Evolutionary conservation across 1,140 invertebrate species (phyloP), one percentile per base, ranked within the genome.

Genomic region (Zaprionus davidi): DNA sequence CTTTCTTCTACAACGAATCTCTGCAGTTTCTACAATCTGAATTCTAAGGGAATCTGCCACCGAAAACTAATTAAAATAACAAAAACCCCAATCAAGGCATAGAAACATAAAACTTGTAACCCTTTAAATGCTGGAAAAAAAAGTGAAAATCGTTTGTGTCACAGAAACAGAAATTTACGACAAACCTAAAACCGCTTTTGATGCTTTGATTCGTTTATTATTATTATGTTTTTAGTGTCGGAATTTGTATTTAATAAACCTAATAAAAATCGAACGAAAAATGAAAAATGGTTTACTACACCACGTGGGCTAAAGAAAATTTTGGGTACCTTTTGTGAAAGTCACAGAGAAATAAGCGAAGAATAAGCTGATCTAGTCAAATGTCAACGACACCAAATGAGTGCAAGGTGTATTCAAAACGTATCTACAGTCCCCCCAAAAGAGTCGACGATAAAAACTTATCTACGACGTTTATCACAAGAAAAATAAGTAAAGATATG

Each of bases 1-100:
- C 59, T 79, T 79, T 79, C 63, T 71, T 58, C 46, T 71, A 44
- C 46, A 24, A 20, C 17, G 15, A 24, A 41, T 5, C 38, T 15
- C 12, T 2, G 15, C 12, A 41, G 59, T 69, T 46, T 60, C 36
- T 41, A 11, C 56, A 56, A 66, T 66, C 63, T 66, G 6, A 38
- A 67, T 38, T 58, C 65, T 67, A 13, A 13, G 28, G 9, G 70
- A 77, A 73, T 62, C 41, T 75, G 73, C 67, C 77, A 79, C 56
- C 41, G 63, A 69, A 74, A 78, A 77, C 62, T 78, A 78, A 80
- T 80, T 78, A 80, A 77, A 80, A 80, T 80, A 80, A 80, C 75
- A 76, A 78, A 79, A 74, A 70, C 44, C 62, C 60, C 71, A 78
- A 78, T 78, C 65, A 71, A 74, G 46, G 64, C 59, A 78, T 59